Conservation (phyloP, 1,140 invertebrate species). For the Drosophila kurseongensis region DNA sequence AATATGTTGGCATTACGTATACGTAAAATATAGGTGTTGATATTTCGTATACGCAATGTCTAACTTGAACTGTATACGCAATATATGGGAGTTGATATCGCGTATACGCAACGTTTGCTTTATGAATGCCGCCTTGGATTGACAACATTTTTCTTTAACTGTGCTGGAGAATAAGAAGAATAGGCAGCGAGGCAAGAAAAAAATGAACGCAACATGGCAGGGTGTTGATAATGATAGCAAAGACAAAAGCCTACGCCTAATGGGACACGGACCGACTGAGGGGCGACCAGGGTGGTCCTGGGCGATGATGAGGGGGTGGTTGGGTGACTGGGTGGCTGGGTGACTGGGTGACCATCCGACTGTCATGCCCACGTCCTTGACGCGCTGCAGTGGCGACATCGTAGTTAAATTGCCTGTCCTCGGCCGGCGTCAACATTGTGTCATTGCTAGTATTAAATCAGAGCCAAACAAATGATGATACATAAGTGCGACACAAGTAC, state of each 20-base stretch:
- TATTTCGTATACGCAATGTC: neutral
- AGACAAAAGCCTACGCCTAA: slow-evolving; percentile 65
- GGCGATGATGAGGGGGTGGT: neutral
- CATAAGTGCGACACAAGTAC: slow-evolving; percentile 23
- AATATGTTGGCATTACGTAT: too few species aligned
- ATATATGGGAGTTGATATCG: neutral
- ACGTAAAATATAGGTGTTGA: too few species aligned
- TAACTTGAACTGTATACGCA: neutral
- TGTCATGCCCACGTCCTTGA: slow-evolving; percentile 51
- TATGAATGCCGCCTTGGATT: neutral
- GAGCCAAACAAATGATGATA: slow-evolving; percentile 58
- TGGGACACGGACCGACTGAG: slow-evolving; percentile 29
- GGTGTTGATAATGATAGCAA: slow-evolving; percentile 75
- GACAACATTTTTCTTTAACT: neutral
- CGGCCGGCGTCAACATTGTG: slow-evolving; percentile 48
- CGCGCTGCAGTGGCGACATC: slow-evolving; percentile 53
- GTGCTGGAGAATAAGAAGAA: slow-evolving; percentile 11
- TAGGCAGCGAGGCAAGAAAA: slow-evolving; percentile 10
- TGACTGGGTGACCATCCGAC: slow-evolving; percentile 11
- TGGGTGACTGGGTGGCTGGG: neutral
- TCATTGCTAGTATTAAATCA: slow-evolving; percentile 69
- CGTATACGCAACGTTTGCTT: slow-evolving; percentile 10
- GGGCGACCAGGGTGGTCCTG: slow-evolving; percentile 3
- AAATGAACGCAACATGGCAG: slow-evolving; percentile 42
- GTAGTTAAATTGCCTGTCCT: slow-evolving; percentile 78